phyloP scores from a whole-genome alignment of 2,113 vertebrate genomes.

The Apteryx mantelli region DNA sequence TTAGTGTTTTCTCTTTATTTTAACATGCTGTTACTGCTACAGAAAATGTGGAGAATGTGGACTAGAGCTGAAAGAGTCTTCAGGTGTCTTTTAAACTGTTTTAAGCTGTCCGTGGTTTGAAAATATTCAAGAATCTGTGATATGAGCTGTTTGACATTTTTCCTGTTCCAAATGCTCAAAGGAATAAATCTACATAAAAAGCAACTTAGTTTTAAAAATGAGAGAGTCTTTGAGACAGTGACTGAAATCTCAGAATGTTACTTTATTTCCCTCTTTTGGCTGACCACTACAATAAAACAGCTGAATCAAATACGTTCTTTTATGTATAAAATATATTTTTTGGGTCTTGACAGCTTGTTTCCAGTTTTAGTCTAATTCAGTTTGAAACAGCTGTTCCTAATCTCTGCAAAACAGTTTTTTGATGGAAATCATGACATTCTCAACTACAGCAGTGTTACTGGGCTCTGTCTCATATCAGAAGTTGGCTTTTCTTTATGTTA shows the following conservation, averaged over 20 bases:
- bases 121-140: conserved; percentile 62
- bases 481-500: conserved; percentile 18
- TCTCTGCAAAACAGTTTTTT: conserved; percentile 49
- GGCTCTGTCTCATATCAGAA: not conserved
- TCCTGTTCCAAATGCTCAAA: conserved; percentile 51
- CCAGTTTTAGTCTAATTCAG: conserved; percentile 64
- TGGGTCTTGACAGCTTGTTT: conserved; percentile 56
- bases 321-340: conserved; percentile 46
- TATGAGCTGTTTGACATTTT: conserved; percentile 70
- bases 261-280: conserved; percentile 55
- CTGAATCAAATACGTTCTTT: conserved; percentile 49
- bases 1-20: not conserved
- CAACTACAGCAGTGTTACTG: conserved; percentile 29
- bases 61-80: conserved; percentile 23
- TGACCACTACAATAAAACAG: conserved; percentile 50
- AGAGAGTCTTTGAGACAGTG: not conserved
- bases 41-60: not conserved
- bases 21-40: not conserved
- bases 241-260: conserved; percentile 42
- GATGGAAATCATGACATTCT: conserved; percentile 63
- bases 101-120: conserved; percentile 54
- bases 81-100: conserved; percentile 21
- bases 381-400: conserved; percentile 66
- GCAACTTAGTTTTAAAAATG: conserved; percentile 5
- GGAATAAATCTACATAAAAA: conserved; percentile 65